Conservation (phyloP, 2,113 vertebrate genomes). For the Nycticebus coucang region DNA sequence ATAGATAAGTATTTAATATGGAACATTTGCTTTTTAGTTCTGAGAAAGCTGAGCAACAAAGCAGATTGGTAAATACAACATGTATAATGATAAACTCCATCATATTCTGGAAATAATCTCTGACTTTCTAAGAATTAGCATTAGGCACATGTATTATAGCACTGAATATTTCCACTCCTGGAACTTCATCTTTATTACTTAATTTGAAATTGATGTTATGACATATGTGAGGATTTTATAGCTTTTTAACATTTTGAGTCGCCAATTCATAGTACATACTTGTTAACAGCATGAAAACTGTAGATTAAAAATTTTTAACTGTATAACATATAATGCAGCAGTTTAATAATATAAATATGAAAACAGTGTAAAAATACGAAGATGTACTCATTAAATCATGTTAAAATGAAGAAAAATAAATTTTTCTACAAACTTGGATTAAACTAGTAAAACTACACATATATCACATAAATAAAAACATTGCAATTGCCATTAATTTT, state of each 20-base stretch:
- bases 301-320: slow-evolving; percentile 5
- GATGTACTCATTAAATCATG: background rate
- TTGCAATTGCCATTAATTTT: background rate
- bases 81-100: background rate
- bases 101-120: background rate
- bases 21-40: background rate
- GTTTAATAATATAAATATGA: background rate
- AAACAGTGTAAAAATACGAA: background rate
- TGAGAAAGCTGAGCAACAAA: slow-evolving; percentile 6
- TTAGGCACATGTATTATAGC: background rate
- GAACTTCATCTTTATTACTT: background rate
- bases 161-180: background rate
- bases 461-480: background rate
- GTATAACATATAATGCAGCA: background rate
- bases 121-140: background rate
- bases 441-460: background rate
- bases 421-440: slow-evolving; percentile 3
- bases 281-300: background rate
- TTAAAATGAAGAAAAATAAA: background rate
- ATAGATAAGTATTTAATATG: background rate
- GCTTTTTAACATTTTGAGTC: background rate
- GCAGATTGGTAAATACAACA: background rate
- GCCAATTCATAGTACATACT: background rate
- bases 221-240: background rate
- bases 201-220: background rate